A percentile compares a stretch with the other conserved stretches of the same genome.
phyloP scores from a whole-genome alignment of 2,797 vertebrate genomes.

The Mallotus villosus region DNA sequence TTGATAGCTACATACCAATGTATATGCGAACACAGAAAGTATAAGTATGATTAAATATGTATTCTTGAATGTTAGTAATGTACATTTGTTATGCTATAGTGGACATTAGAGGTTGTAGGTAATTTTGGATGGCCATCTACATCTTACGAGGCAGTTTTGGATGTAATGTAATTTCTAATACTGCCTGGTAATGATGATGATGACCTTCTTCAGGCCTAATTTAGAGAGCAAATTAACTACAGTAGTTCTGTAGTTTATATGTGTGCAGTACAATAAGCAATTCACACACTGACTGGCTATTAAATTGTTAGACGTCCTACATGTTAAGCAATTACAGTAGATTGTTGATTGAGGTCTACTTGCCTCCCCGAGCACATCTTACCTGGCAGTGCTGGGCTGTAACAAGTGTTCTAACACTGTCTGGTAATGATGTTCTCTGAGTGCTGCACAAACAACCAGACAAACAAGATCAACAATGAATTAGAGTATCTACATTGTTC shows the following conservation, averaged over 20 bases:
- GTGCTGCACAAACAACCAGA: slow-evolving; percentile 51
- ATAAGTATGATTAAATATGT: neutral
- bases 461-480: neutral
- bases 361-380: slow-evolving; percentile 86
- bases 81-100: neutral
- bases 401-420: slow-evolving; percentile 87
- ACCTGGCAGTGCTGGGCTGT: slow-evolving; percentile 89
- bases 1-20: neutral
- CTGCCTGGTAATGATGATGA: slow-evolving; percentile 99
- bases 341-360: neutral
- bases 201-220: slow-evolving; percentile 65
- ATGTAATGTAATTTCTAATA: slow-evolving; percentile 91
- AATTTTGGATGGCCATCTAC: slow-evolving; percentile 72
- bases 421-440: slow-evolving; percentile 93
- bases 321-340: neutral
- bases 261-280: neutral
- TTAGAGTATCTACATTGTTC: neutral
- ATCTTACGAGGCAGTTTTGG: slow-evolving; percentile 96
- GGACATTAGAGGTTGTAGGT: neutral
- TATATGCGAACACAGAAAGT: neutral
- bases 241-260: slow-evolving; percentile 1
- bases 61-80: neutral
- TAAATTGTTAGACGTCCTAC: too few relatives aligned
- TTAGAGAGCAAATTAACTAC: slow-evolving; percentile 9
- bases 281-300: neutral